Evolutionary conservation across 2,113 vertebrate genomes (phyloP).

Genomic region (Leptosomus discolor): DNA sequence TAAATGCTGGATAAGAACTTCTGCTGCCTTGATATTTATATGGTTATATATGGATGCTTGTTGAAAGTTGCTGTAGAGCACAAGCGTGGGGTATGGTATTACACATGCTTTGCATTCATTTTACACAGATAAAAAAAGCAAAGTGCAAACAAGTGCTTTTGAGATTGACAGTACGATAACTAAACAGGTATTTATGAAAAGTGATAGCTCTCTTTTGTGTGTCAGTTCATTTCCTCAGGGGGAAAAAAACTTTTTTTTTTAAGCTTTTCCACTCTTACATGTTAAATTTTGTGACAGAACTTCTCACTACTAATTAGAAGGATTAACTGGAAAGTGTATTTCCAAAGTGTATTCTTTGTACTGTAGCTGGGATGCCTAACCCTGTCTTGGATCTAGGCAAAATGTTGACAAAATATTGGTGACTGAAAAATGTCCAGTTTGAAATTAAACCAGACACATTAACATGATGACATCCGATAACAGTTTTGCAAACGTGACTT

Average conservation of each 20-base stretch:
- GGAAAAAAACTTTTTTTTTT: accelerated
- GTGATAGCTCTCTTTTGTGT: background rate
- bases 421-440: background rate
- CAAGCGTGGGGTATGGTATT: background rate
- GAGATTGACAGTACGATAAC: background rate
- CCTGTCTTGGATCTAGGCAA: background rate
- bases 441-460: background rate
- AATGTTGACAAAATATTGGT: background rate
- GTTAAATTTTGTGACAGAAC: background rate
- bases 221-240: background rate
- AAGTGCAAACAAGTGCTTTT: background rate
- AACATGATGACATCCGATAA: background rate
- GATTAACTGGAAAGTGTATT: background rate
- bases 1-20: background rate
- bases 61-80: background rate
- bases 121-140: background rate
- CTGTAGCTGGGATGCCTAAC: background rate
- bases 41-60: background rate
- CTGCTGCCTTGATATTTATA: background rate
- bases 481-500: background rate
- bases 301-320: background rate
- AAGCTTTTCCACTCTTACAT: background rate
- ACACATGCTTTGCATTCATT: background rate
- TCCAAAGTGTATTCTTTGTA: background rate
- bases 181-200: background rate